A percentile compares a stretch with the other conserved stretches of the same genome.
phyloP scores from a whole-genome alignment of 2,888 invertebrate species.

The Melanchra persicariae region DNA sequence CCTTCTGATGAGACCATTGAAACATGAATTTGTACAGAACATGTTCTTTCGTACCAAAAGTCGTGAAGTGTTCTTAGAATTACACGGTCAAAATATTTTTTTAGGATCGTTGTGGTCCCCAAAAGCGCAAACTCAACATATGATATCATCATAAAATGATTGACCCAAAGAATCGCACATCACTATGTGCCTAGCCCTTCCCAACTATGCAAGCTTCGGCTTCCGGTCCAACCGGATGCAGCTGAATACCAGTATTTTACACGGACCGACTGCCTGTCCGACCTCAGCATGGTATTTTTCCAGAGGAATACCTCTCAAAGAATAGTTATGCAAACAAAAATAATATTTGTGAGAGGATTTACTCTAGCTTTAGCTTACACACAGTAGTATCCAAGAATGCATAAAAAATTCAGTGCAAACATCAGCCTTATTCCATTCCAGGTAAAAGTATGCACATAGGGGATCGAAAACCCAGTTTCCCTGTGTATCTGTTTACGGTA shows the following conservation, averaged over 20 bases:
- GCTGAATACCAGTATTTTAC: background rate
- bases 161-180: background rate
- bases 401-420: constrained; percentile 24
- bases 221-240: background rate
- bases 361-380: background rate
- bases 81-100: too few relatives aligned
- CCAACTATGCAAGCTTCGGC: background rate
- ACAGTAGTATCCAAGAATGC: constrained; percentile 10
- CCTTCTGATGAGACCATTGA: too few relatives aligned
- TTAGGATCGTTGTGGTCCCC: background rate
- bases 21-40: too few relatives aligned
- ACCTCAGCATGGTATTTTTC: background rate
- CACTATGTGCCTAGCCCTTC: background rate
- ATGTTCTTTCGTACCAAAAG: too few relatives aligned
- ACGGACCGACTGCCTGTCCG: background rate
- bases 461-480: constrained; percentile 50
- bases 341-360: background rate
- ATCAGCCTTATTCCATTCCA: constrained; percentile 21
- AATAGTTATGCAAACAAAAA: background rate
- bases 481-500: constrained; percentile 57
- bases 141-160: background rate
- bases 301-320: background rate
- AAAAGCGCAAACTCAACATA: too few relatives aligned
- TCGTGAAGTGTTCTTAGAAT: too few relatives aligned
- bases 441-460: constrained; percentile 30